phyloP scores from a whole-genome alignment of 2,113 vertebrate species.

The Pelvicachromis taeniatus region DNA sequence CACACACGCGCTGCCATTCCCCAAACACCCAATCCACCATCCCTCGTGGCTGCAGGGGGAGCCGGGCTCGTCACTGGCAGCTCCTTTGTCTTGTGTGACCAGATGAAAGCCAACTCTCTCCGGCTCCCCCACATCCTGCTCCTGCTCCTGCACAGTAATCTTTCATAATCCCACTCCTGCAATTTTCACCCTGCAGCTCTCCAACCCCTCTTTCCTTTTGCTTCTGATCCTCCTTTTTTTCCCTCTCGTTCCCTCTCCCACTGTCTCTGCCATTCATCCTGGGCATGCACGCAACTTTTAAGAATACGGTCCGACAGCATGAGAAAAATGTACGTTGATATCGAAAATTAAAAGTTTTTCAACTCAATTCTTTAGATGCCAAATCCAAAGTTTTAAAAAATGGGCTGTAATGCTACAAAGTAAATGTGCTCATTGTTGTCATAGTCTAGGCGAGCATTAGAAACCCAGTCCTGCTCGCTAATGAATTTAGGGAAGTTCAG shows the following conservation, averaged over 20 bases:
- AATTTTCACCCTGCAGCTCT: constrained; percentile 49
- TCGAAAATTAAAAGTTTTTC: neutral
- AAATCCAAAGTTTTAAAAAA: neutral
- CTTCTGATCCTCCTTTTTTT: neutral
- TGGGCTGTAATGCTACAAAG: neutral
- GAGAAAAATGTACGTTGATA: neutral
- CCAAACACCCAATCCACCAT: constrained; percentile 28
- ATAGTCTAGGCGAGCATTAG: neutral
- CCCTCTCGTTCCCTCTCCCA: neutral
- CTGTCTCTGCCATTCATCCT: neutral
- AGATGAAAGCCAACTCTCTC: constrained; percentile 57
- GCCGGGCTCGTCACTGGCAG: constrained; percentile 32
- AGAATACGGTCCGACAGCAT: neutral
- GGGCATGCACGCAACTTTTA: neutral
- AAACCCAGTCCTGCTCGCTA: neutral
- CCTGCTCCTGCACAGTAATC: constrained; percentile 58
- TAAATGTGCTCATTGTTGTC: neutral
- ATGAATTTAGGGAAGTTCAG: too few relatives aligned
- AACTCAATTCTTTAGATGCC: neutral
- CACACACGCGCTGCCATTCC: neutral
- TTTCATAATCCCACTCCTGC: constrained; percentile 62
- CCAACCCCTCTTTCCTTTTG: neutral
- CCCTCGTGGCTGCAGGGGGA: constrained; percentile 21
- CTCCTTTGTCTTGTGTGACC: constrained; percentile 54
- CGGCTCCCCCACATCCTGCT: constrained; percentile 56